Evolutionary conservation across 2,113 vertebrate species (phyloP), one percentile per base, ranked within the genome.

Genomic region (Corynorhinus townsendii): DNA sequence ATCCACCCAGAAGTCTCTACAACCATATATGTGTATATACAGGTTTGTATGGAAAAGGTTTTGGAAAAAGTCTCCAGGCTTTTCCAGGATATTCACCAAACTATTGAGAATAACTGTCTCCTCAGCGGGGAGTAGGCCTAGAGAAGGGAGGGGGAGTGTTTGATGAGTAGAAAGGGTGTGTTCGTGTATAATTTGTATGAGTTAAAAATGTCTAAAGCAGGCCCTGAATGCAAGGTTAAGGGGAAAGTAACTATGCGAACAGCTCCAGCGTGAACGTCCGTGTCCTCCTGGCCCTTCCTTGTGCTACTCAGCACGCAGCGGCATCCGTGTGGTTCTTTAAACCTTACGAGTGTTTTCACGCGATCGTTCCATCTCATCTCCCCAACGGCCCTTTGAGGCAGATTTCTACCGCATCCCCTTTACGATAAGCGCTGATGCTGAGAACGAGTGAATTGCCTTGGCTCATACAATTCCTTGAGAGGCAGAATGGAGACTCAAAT

Each of bases 231-330:
- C 52, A 14, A 52, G n/a, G 12, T 10, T 72, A 19, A 81, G 66
- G 88, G 15, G 1, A 26, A 49, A 26, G 68, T 2, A 22, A 40
- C 52, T 47, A 30, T 43, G 2, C 5, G 7, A 24, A 19, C 47
- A 33, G 43, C 38, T 12, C 28, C 17, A 30, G 2, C 10, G 0
- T 47, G 30, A 45, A 26, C 7, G 40, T n/a, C 75, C 9, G 2
- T 7, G 11, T 33, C 59, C 15, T 33, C 56, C 22, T 3, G 47
- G 4, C 45, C 33, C 56, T 35, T 33, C 52, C 0, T 22, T 11
- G 2, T 3, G 3, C 9, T 0, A 0, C n/a, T 84, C 64, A 5
- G 9, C 33, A 5, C 0, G 19, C n/a, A 35, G 75, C 8, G 52
- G 22, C 30, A 2, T 71, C 12, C 11, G 11, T 62, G n/a, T 10